Conservation (phyloP, 2,797 vertebrate species). For the Xyrichtys novacula region DNA sequence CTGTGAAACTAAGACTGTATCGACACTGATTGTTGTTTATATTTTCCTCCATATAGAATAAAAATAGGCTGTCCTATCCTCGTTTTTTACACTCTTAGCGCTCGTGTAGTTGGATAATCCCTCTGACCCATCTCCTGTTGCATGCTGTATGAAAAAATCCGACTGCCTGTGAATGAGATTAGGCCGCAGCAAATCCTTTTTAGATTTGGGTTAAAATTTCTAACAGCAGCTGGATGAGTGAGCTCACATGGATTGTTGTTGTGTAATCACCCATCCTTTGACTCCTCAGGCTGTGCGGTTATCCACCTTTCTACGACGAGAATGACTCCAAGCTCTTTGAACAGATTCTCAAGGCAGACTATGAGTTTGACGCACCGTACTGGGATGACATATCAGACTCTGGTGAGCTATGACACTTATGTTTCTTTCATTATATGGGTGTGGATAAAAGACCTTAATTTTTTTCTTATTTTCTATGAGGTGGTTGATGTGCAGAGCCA, state of each 20-base stretch:
- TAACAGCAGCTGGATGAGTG: conserved; percentile 38
- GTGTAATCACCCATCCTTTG: conserved; percentile 57
- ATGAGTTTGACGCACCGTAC: conserved; percentile 97
- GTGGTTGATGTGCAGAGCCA: neutral
- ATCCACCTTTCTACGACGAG: conserved; percentile 99
- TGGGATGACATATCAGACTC: conserved; percentile 99
- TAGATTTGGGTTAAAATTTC: conserved; percentile 65
- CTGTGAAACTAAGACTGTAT: too few relatives aligned
- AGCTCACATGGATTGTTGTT: conserved; percentile 32
- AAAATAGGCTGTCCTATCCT: conserved; percentile 5
- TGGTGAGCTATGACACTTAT: conserved; percentile 80
- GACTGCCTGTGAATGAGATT: conserved; percentile 64
- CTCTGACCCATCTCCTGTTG: conserved; percentile 37
- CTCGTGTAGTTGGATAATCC: conserved; percentile 53
- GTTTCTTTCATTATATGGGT: conserved; percentile 6
- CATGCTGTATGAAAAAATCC: conserved; percentile 58
- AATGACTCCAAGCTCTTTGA: conserved; percentile 99
- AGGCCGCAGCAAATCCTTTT: conserved; percentile 65
- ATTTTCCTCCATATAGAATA: conserved; percentile 1
- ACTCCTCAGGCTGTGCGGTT: conserved; percentile 92
- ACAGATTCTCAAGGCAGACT: conserved; percentile 98
- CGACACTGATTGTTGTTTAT: conserved; percentile 5
- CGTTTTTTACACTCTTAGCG: neutral
- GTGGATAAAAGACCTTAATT: too few relatives aligned
- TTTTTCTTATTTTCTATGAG: neutral